These are phyloP conservation scores for Uloborus diversus DNA, from an alignment of 1,140 invertebrate species.

Conservation along the genomic window DNA sequence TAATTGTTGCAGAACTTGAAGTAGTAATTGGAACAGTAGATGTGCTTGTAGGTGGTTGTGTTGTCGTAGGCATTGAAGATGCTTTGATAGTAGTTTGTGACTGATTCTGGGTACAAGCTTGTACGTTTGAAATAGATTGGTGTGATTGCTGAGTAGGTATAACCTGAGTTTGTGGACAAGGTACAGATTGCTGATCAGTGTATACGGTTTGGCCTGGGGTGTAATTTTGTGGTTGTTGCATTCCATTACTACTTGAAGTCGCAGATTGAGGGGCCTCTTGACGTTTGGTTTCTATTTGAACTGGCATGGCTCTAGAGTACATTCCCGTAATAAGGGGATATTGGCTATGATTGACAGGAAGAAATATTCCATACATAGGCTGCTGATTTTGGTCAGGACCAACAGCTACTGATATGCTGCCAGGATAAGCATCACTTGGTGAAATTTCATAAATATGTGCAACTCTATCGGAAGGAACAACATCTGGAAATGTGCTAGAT, in stretches of 20 bases:
- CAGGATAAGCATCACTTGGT: conserved; percentile 31
- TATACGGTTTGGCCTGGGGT: background rate
- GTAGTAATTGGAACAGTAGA: background rate
- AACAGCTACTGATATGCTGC: conserved; percentile 44
- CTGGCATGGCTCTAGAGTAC: conserved; percentile 8
- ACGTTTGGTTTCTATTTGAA: background rate
- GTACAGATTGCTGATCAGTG: background rate
- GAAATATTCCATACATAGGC: conserved; percentile 56
- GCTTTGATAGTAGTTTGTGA: conserved; percentile 6
- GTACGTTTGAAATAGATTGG: background rate
- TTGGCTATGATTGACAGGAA: conserved; percentile 50
- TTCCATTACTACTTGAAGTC: background rate
- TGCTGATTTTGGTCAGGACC: conserved; percentile 31
- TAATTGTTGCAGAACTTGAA: background rate
- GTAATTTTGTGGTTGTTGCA: conserved; percentile 23
- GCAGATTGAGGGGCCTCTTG: conserved; percentile 18
- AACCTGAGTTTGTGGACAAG: conserved; percentile 5
- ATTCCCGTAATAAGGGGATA: conserved; percentile 47
- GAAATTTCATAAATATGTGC: conserved; percentile 58
- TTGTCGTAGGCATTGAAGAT: background rate
- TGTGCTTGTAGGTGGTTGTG: background rate
- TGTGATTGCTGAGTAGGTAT: background rate
- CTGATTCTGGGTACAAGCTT: background rate
- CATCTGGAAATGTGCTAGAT: conserved; percentile 16
- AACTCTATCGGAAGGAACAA: conserved; percentile 36